phyloP scores from a whole-genome alignment of 2,797 vertebrate species.

The Tolypeutes matacus region DNA sequence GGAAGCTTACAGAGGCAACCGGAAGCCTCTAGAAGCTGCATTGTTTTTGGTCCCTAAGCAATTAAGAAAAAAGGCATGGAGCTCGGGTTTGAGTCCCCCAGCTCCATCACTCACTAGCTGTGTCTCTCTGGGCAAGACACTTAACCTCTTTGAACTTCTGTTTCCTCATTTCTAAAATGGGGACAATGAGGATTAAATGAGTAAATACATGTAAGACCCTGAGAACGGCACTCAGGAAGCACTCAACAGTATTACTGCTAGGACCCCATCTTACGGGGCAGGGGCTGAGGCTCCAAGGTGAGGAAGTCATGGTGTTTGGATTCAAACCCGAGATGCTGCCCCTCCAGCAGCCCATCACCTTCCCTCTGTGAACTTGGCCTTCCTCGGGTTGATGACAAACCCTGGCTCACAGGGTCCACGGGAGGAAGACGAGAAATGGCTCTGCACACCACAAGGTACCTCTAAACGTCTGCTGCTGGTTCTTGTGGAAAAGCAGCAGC shows the following conservation, averaged over 20 bases:
- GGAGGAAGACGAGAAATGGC: fast-evolving
- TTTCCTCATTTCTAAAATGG: neutral
- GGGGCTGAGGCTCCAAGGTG: neutral
- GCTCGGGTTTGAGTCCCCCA: neutral
- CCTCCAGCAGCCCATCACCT: neutral
- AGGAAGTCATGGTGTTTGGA: neutral
- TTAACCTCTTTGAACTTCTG: too few relatives aligned
- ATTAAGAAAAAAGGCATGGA: too few relatives aligned
- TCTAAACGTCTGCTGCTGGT: fast-evolving
- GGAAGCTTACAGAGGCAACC: too few relatives aligned
- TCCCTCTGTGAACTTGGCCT: neutral
- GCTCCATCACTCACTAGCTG: neutral
- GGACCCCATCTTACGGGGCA: fast-evolving
- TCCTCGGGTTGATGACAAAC: fast-evolving
- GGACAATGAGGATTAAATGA: neutral
- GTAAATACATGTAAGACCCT: neutral
- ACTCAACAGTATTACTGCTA: fast-evolving
- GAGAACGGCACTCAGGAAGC: neutral
- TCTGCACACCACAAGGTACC: neutral
- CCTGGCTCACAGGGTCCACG: neutral
- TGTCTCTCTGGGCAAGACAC: neutral
- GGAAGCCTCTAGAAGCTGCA: too few relatives aligned
- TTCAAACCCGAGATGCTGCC: neutral
- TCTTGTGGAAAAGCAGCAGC: fast-evolving
- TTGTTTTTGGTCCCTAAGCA: too few relatives aligned